Conservation (phyloP, 2,797 vertebrate genomes). For the Enteromius anoplus region DNA sequence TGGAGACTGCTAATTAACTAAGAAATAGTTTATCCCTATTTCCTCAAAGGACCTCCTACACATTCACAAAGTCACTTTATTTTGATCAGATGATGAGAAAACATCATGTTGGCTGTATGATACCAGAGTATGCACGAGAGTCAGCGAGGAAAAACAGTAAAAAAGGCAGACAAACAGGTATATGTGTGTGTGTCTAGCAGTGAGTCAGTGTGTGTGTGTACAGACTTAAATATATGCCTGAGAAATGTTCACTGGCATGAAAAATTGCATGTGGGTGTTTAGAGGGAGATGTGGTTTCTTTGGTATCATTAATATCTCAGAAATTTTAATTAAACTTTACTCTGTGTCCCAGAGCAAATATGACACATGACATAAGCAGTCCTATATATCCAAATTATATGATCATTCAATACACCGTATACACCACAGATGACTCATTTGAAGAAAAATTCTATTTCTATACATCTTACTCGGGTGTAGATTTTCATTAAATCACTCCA, state of each 20-base stretch:
- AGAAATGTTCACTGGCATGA: slow-evolving; percentile 40
- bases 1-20: slow-evolving; percentile 49
- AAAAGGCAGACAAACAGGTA: slow-evolving; percentile 21
- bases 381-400: neutral
- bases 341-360: neutral
- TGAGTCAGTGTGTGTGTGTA: slow-evolving; percentile 12
- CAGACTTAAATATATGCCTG: slow-evolving; percentile 30
- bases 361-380: slow-evolving; percentile 10
- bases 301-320: slow-evolving; percentile 37
- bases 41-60: slow-evolving; percentile 52
- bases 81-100: slow-evolving; percentile 34
- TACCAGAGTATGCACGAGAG: neutral
- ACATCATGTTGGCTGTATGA: neutral
- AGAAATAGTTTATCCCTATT: slow-evolving; percentile 35
- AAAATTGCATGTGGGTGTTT: slow-evolving; percentile 42
- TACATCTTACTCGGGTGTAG: neutral
- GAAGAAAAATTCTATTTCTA: neutral
- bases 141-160: neutral
- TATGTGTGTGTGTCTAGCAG: neutral
- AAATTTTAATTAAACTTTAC: slow-evolving; percentile 31
- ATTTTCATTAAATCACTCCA: neutral
- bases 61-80: slow-evolving; percentile 40
- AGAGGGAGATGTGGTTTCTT: slow-evolving; percentile 21
- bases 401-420: neutral
- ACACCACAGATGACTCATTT: neutral